Conservation (phyloP, 2,888 invertebrate genomes). For the Sphaerophoria rueppellii region DNA sequence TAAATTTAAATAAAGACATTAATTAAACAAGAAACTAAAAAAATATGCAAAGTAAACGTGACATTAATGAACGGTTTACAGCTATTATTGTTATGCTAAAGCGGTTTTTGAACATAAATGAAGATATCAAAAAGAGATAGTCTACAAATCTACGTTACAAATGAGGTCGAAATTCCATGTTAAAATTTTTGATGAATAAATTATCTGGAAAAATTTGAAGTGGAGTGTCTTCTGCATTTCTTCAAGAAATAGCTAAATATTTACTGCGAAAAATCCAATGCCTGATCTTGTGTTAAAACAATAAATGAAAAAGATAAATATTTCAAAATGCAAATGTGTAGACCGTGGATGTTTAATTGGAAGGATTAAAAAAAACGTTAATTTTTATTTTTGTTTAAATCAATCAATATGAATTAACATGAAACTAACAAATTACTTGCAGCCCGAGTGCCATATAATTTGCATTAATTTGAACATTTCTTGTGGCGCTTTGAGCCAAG, state of each 20-base stretch:
- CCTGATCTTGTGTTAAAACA: not conserved
- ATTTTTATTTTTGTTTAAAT: slow-evolving; percentile 14
- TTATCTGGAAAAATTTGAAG: too few species aligned
- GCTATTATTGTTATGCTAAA: slow-evolving; percentile 51
- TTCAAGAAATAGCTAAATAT: too few species aligned
- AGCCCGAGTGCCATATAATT: slow-evolving; percentile 42
- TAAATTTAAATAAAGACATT: slow-evolving; percentile 40
- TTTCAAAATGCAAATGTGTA: slow-evolving; percentile 2
- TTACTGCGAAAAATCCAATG: not conserved
- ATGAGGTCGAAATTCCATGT: not conserved
- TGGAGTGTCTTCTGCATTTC: too few species aligned
- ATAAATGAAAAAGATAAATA: not conserved
- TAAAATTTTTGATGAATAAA: too few species aligned
- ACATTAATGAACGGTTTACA: slow-evolving; percentile 16
- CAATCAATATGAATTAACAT: slow-evolving; percentile 40
- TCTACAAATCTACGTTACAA: not conserved
- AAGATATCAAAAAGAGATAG: slow-evolving; percentile 1
- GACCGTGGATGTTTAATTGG: not conserved
- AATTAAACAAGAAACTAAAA: slow-evolving; percentile 2
- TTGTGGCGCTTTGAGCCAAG: slow-evolving; percentile 37
- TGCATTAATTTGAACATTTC: slow-evolving; percentile 45
- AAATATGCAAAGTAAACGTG: slow-evolving; percentile 52
- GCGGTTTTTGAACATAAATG: slow-evolving; percentile 18
- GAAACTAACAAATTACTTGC: slow-evolving; percentile 32
- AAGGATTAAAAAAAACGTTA: slow-evolving; percentile 12